Evolutionary conservation across 2,113 vertebrate genomes (phyloP).

Genomic region (Naja naja): DNA sequence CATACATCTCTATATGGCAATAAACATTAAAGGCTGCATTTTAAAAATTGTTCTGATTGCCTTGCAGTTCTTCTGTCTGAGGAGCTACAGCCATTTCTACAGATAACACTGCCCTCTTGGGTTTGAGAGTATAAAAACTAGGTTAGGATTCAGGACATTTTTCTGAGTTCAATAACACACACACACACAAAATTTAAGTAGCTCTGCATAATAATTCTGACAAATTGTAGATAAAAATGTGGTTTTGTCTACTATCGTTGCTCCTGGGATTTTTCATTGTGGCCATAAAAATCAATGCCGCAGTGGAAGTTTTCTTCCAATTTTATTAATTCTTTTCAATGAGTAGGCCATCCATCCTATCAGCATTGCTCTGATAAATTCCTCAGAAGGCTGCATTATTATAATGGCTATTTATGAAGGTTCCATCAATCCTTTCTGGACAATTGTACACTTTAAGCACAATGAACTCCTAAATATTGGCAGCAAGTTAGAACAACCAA

Average conservation of each 20-base stretch:
- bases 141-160: neutral
- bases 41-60: rapidly evolving
- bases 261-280: slow-evolving; percentile 19
- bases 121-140: slow-evolving; percentile 44
- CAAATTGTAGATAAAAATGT: slow-evolving; percentile 2
- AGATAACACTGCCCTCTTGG: slow-evolving; percentile 55
- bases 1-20: neutral
- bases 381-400: neutral
- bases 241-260: slow-evolving; percentile 7
- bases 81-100: slow-evolving; percentile 17
- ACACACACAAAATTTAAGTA: neutral
- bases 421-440: neutral
- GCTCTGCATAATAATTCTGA: neutral
- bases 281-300: neutral
- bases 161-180: neutral
- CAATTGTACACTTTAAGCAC: neutral
- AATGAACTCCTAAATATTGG: neutral
- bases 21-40: neutral
- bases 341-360: neutral
- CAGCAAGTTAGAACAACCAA: neutral
- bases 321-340: neutral
- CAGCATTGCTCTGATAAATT: neutral
- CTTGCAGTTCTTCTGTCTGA: neutral
- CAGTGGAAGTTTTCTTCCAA: neutral
- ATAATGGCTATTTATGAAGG: neutral